These are phyloP conservation scores for Machimus atricapillus DNA, from an alignment of 2,888 invertebrate genomes.

Conservation along the genomic window DNA sequence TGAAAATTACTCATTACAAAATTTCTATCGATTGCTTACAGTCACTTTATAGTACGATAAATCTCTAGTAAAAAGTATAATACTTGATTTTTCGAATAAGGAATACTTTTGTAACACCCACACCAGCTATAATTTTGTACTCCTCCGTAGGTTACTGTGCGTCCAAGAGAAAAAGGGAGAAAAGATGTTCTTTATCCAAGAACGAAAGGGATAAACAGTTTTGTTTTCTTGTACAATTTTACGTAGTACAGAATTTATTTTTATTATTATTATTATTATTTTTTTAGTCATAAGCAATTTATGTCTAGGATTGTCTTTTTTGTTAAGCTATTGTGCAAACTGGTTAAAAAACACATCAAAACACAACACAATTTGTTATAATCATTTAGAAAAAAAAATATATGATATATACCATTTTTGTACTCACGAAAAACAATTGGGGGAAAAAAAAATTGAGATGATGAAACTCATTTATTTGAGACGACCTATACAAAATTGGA, in stretches of 20 bases:
- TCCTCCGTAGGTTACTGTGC: not conserved
- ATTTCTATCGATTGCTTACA: not conserved
- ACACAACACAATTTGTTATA: not conserved
- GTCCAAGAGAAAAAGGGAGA: conserved; percentile 18
- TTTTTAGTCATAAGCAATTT: not conserved
- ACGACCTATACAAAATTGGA: not conserved
- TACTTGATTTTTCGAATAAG: not conserved
- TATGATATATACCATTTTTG: conserved; percentile 1
- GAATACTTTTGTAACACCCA: not conserved
- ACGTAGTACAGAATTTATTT: conserved; percentile 9
- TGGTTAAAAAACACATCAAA: not conserved
- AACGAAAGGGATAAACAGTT: not conserved
- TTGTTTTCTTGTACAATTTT: conserved; percentile 11
- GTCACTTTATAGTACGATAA: not conserved
- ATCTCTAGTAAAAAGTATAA: not conserved
- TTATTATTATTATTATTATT: conserved; percentile 1
- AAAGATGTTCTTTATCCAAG: not conserved
- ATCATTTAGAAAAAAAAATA: not conserved
- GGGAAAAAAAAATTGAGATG: not conserved
- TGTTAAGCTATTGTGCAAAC: not conserved
- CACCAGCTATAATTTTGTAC: not conserved
- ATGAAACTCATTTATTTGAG: not conserved
- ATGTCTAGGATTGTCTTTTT: not conserved
- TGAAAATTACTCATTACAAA: conserved; percentile 17
- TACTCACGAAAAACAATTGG: conserved; percentile 9